These are phyloP conservation scores for Takifugu rubripes DNA, from an alignment of 2,797 vertebrate species.

Conservation along the genomic window DNA sequence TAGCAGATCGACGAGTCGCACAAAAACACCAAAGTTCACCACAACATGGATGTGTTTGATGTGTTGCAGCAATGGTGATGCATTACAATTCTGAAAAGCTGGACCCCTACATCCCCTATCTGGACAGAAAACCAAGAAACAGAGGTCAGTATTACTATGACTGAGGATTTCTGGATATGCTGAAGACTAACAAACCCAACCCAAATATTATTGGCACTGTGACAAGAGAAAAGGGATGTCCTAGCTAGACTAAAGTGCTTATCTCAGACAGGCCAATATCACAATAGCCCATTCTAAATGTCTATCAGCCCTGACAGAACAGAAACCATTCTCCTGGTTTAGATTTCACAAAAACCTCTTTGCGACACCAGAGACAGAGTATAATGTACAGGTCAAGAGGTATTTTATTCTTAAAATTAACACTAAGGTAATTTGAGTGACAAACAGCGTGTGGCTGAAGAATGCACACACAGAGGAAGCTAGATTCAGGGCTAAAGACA, in stretches of 20 bases:
- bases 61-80: too few relatives aligned
- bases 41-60: too few relatives aligned
- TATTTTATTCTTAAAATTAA: constrained; percentile 19
- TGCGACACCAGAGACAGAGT: constrained; percentile 21
- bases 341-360: constrained; percentile 46
- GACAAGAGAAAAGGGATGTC: neutral
- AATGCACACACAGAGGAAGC: constrained; percentile 23
- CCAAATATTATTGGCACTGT: constrained; percentile 5
- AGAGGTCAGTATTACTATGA: too few relatives aligned
- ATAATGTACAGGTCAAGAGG: constrained; percentile 18
- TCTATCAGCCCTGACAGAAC: constrained; percentile 30
- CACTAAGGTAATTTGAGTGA: constrained; percentile 17
- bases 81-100: too few relatives aligned
- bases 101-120: too few relatives aligned
- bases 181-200: neutral
- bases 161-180: too few relatives aligned
- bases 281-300: constrained; percentile 35
- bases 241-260: constrained; percentile 14
- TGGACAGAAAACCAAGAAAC: too few relatives aligned
- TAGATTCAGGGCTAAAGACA: neutral
- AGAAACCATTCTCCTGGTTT: constrained; percentile 55
- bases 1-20: too few relatives aligned
- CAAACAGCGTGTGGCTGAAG: constrained; percentile 19
- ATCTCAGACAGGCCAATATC: constrained; percentile 16
- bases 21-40: too few relatives aligned